phyloP scores from a whole-genome alignment of 2,888 invertebrate species.

The Tryphoninae sp. region DNA sequence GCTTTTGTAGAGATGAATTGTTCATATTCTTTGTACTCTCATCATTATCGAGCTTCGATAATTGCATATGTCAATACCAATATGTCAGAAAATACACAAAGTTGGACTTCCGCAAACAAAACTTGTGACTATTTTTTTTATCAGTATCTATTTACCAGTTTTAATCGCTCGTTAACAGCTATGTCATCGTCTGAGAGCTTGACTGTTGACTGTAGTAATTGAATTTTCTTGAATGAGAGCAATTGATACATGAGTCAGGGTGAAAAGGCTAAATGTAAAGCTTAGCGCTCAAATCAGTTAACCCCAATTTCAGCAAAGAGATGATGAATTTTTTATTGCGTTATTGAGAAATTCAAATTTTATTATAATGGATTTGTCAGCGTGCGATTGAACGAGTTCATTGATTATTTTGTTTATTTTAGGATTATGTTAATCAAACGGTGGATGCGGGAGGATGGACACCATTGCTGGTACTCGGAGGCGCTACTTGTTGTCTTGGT shows the following conservation, averaged over 20 bases:
- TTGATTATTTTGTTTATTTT: conserved; percentile 23
- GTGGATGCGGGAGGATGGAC: conserved; percentile 84
- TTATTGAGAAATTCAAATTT: not conserved
- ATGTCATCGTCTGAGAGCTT: too few species aligned
- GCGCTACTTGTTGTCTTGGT: conserved; percentile 88
- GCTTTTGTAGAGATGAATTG: not conserved
- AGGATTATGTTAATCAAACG: conserved; percentile 54
- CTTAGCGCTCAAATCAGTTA: conserved; percentile 21
- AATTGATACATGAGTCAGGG: conserved; percentile 15
- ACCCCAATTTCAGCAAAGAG: conserved; percentile 30
- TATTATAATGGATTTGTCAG: not conserved
- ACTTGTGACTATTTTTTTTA: too few species aligned
- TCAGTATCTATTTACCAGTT: not conserved
- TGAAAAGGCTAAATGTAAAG: not conserved
- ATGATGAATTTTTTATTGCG: conserved; percentile 4
- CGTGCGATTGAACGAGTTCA: not conserved
- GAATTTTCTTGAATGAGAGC: not conserved
- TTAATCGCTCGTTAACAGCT: not conserved
- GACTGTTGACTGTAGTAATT: conserved; percentile 7
- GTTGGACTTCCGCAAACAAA: not conserved
- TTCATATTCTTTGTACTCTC: not conserved
- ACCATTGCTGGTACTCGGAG: conserved; percentile 86
- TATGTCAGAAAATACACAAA: not conserved
- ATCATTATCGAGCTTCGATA: not conserved
- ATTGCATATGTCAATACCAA: not conserved